These are phyloP conservation scores for Syrmaticus mikado DNA, from an alignment of 2,113 vertebrate genomes.

Conservation along the genomic window DNA sequence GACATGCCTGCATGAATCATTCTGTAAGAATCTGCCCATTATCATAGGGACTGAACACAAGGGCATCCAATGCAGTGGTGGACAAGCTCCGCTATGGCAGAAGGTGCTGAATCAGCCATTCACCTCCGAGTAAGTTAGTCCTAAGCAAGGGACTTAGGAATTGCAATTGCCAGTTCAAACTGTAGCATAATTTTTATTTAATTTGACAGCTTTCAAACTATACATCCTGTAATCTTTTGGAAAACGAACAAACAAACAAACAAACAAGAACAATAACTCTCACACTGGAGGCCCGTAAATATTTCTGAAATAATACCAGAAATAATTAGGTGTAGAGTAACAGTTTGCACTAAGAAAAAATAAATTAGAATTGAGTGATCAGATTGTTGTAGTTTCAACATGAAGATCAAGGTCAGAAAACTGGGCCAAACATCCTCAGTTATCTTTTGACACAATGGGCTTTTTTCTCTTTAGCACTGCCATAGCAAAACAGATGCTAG, in stretches of 20 bases:
- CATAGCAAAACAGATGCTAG: slow-evolving; percentile 52
- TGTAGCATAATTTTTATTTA: not conserved
- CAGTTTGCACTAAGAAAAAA: slow-evolving; percentile 15
- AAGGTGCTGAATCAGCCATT: not conserved
- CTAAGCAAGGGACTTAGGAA: not conserved
- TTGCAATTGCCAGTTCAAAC: not conserved
- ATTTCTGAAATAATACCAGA: not conserved
- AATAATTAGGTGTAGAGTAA: slow-evolving; percentile 22
- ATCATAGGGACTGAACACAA: not conserved
- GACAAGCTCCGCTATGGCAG: rapidly evolving
- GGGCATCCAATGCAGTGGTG: not conserved
- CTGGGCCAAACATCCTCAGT: slow-evolving; percentile 62
- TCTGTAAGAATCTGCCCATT: not conserved
- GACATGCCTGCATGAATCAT: not conserved
- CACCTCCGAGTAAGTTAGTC: not conserved
- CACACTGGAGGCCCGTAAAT: not conserved
- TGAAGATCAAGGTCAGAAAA: slow-evolving; percentile 60
- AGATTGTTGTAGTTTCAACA: slow-evolving; percentile 40
- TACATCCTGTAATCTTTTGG: not conserved
- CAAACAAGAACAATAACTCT: not conserved
- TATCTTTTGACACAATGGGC: slow-evolving; percentile 40
- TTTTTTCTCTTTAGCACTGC: slow-evolving; percentile 53
- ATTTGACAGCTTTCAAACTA: not conserved
- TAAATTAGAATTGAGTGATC: slow-evolving; percentile 20
- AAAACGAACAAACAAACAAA: not conserved